Percentiles rank a stretch among this genome's conserved stretches.
Conservation (phyloP, 1,140 invertebrate species). For the Sarcophaga peregrina region DNA sequence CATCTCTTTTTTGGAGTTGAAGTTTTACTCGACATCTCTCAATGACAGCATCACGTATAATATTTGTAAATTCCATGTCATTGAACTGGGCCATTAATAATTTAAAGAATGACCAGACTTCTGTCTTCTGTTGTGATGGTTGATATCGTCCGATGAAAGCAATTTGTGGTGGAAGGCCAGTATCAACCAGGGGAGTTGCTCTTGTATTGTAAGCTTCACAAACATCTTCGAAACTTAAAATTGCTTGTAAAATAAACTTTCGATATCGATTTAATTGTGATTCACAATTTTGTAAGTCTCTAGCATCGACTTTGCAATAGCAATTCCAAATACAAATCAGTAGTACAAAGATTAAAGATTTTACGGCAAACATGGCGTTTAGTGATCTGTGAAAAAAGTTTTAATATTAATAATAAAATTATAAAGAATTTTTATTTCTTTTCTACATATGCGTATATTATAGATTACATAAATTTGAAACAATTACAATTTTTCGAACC, state of each 20-base stretch:
- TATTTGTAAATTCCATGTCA: constrained; percentile 56
- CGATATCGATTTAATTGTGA: constrained; percentile 60
- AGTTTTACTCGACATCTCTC: constrained; percentile 59
- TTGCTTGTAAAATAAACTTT: constrained; percentile 59
- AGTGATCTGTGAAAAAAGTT: no score
- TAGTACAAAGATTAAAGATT: neutral
- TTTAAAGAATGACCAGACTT: constrained; percentile 64
- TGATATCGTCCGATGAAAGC: constrained; percentile 54
- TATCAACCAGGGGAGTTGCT: neutral
- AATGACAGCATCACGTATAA: constrained; percentile 60
- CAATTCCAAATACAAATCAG: constrained; percentile 21
- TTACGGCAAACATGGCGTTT: neutral
- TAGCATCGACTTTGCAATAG: neutral
- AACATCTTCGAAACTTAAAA: constrained; percentile 63
- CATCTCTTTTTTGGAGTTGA: constrained; percentile 51
- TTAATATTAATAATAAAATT: no score
- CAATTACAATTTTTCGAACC: no score
- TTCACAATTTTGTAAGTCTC: constrained; percentile 54
- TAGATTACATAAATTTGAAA: no score
- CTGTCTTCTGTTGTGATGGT: constrained; percentile 56
- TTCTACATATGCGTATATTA: no score
- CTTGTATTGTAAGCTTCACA: constrained; percentile 59
- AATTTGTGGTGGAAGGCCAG: constrained; percentile 22
- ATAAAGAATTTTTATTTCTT: no score
- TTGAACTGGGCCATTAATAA: constrained; percentile 64